A percentile compares a stretch with the other conserved stretches of the same genome.
Evolutionary conservation across 2,888 invertebrate genomes (phyloP).

Genomic region (Drosophila borealis): DNA sequence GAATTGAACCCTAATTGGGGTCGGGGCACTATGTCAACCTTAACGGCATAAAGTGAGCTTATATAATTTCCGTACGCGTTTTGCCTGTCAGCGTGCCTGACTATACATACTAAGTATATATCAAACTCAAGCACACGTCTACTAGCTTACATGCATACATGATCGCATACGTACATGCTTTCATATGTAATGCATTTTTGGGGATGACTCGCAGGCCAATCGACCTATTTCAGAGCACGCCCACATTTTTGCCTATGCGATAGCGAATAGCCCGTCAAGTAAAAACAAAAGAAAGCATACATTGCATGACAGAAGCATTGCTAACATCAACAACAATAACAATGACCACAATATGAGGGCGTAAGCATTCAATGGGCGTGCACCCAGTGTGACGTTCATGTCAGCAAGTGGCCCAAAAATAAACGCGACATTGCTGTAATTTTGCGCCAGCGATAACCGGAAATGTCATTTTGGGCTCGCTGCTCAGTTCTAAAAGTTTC

Average conservation of each 20-base stretch:
- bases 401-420: conserved; percentile 54
- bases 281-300: conserved; percentile 46
- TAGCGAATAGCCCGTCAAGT: conserved; percentile 36
- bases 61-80: conserved; percentile 69
- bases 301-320: conserved; percentile 62
- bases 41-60: conserved; percentile 64
- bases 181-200: conserved; percentile 17
- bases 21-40: conserved; percentile 60
- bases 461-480: conserved; percentile 66
- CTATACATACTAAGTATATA: conserved; percentile 11
- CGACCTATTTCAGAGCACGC: conserved; percentile 65
- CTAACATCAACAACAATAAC: conserved; percentile 34
- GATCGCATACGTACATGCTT: not conserved
- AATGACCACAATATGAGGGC: conserved; percentile 25
- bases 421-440: conserved; percentile 68
- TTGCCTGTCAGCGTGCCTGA: conserved; percentile 40
- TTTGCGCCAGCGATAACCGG: conserved; percentile 60
- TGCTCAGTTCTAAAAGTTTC: conserved; percentile 51
- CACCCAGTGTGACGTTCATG: conserved; percentile 18
- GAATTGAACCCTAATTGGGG: conserved; percentile 57
- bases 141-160: not conserved
- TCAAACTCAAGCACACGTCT: conserved; percentile 38
- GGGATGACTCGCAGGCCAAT: conserved; percentile 56
- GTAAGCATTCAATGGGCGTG: conserved; percentile 34
- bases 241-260: conserved; percentile 53